A percentile compares a stretch with the other conserved stretches of the same genome.
phyloP scores from a whole-genome alignment of 2,113 vertebrate genomes.

The Petromus typicus region DNA sequence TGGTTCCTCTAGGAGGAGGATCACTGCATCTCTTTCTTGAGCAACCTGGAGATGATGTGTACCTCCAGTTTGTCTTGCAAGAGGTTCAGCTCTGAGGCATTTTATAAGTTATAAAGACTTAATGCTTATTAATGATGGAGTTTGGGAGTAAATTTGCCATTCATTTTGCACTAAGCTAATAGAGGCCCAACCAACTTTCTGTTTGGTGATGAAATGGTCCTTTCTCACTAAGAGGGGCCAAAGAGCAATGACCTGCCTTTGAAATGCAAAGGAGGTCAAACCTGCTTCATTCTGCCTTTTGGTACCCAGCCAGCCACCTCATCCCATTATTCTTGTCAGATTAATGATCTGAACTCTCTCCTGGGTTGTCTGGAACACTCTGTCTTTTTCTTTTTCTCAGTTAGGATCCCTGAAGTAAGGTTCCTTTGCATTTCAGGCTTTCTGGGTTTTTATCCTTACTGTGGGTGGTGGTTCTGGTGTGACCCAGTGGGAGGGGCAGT shows the following conservation, averaged over 20 bases:
- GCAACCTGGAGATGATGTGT: neutral
- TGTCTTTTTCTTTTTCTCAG: conserved; percentile 6
- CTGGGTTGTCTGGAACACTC: neutral
- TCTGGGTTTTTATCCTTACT: neutral
- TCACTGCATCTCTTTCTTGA: neutral
- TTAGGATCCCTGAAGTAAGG: neutral
- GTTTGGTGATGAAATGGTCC: conserved; percentile 3
- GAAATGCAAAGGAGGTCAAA: conserved; percentile 16
- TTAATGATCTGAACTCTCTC: conserved; percentile 1
- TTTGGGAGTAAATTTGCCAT: conserved; percentile 29
- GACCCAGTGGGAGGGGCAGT: accelerated
- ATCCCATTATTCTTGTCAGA: conserved; percentile 21
- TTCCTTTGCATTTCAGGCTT: neutral
- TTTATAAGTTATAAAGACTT: conserved; percentile 24
- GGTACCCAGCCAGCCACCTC: neutral
- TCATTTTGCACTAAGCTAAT: conserved; percentile 42
- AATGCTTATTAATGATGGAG: neutral
- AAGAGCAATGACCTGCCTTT: conserved; percentile 29
- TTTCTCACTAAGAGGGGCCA: neutral
- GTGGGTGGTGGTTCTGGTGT: neutral
- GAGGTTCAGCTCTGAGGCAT: neutral
- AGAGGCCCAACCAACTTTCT: conserved; percentile 4
- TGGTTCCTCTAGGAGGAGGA: neutral
- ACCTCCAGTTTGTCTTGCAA: neutral
- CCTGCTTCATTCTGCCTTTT: neutral